Evolutionary conservation across 2,113 vertebrate species (phyloP), one percentile per base, ranked within the genome.

Genomic region (Rhinoderma darwinii): DNA sequence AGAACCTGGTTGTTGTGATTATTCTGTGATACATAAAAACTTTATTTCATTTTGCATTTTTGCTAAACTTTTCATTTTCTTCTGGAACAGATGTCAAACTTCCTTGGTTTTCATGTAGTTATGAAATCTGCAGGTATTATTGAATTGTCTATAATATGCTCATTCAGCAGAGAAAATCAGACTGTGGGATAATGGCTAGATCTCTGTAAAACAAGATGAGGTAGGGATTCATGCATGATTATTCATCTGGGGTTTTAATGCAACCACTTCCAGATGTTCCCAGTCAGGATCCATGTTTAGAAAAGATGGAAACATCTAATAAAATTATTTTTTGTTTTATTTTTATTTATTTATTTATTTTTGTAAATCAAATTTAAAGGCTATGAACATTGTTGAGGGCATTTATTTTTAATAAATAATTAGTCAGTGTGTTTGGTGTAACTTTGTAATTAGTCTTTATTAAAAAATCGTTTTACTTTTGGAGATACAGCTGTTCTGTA

Each of bases 101-200:
- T 56, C 54, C 47, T 47, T 18, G 47, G 30, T 83, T 18, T 43
- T 3, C 54, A 81, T 17, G 78, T 43, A 35, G 37, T 39, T 68
- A 47, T 70, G 47, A 74, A 35, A 20, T 59, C 84, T 86, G 43
- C 61, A 86, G 84, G 75, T 86, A 44, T 39, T 18, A 47, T 4
- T 50, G 17, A 78, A 35, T 61, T 79, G 75, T 51, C 74, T 68
- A 32, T 70, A 86, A 86, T 47, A 70, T 79, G 75, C 63, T 78
- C 84, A 86, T 78, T 79, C 84, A 86, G 75, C 74, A 79, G 75
- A 86, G 84, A 25, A 86, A 78, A 86, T 56, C 75, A 79, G 84
- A 79, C 75, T 78, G 75, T 79, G 59, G 84, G 75, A 79, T 86
- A 79, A 79, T 86, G 75, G 75, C 43, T 66, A 77, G 75, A 79